Evolutionary conservation across 2,888 invertebrate genomes (phyloP).

Genomic region (Rhogogaster chlorosoma): DNA sequence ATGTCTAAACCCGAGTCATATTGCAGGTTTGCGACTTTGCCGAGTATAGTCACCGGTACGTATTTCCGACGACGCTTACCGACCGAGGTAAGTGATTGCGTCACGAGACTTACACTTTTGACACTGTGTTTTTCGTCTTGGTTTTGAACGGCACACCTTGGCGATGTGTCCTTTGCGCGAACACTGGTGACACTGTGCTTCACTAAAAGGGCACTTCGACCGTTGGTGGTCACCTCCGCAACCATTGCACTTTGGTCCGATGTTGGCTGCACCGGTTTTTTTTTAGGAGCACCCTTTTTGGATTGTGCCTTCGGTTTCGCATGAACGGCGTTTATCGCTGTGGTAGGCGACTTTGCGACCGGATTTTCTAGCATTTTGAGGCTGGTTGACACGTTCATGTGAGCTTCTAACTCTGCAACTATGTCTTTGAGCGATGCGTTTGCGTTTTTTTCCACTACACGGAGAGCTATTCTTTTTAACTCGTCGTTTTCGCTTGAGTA

Average conservation of each 20-base stretch:
- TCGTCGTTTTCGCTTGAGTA: slow-evolving; percentile 50
- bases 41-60: slow-evolving; percentile 19
- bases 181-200: slow-evolving; percentile 44
- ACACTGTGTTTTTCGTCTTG: slow-evolving; percentile 23
- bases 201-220: slow-evolving; percentile 48
- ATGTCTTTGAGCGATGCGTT: slow-evolving; percentile 47
- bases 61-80: slow-evolving; percentile 41
- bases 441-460: slow-evolving; percentile 47
- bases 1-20: slow-evolving; percentile 53
- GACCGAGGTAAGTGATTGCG: slow-evolving; percentile 33
- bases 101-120: slow-evolving; percentile 17
- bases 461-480: slow-evolving; percentile 49
- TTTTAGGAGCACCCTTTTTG: slow-evolving; percentile 33
- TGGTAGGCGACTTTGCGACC: slow-evolving; percentile 30
- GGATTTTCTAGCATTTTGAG: slow-evolving; percentile 51
- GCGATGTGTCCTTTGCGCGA: slow-evolving; percentile 49
- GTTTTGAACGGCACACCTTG: slow-evolving; percentile 46
- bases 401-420: slow-evolving; percentile 46
- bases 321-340: slow-evolving; percentile 40
- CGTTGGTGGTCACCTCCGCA: slow-evolving; percentile 51
- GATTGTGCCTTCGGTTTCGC: slow-evolving; percentile 31
- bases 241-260: slow-evolving; percentile 35
- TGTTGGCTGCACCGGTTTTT: neutral
- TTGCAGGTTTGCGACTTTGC: slow-evolving; percentile 27
- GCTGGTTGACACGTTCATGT: slow-evolving; percentile 46